A percentile compares a stretch with the other conserved stretches of the same genome.
phyloP scores from a whole-genome alignment of 2,888 invertebrate species.

The Drosophila histrio region DNA sequence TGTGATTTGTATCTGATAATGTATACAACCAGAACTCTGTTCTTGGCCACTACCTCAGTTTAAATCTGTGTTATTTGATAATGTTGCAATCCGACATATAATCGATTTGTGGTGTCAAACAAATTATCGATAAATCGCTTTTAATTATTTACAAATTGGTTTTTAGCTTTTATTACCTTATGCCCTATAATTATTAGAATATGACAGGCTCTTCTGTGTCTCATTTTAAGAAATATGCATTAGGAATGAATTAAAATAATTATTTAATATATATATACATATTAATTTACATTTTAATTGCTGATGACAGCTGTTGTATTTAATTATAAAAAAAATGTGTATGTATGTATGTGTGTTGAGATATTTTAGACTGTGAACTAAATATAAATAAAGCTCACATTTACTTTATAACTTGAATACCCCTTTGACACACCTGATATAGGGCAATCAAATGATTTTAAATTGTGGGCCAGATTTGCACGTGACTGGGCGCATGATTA shows the following conservation, averaged over 20 bases:
- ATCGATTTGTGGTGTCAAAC: not conserved
- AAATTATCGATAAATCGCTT: not conserved
- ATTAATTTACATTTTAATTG: no score
- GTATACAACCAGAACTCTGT: not conserved
- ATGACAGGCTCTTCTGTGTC: not conserved
- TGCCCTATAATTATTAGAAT: not conserved
- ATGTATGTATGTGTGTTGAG: no score
- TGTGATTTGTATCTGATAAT: not conserved
- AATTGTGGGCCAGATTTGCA: constrained; percentile 23
- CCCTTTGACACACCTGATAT: not conserved
- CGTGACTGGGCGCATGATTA: constrained; percentile 8
- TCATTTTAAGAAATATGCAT: no score
- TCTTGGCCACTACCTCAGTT: not conserved
- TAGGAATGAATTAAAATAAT: no score
- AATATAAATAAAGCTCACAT: no score
- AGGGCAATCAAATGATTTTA: constrained; percentile 13
- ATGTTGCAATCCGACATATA: not conserved
- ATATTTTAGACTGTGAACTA: no score
- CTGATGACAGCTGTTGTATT: no score
- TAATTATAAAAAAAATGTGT: no score
- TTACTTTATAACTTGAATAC: no score
- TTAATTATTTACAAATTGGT: not conserved
- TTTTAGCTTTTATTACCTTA: not conserved
- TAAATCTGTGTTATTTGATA: not conserved
- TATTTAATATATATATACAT: no score